Evolutionary conservation across 2,797 vertebrate species (phyloP), one percentile per base, ranked within the genome.

Genomic region (Distichodus sexfasciatus): DNA sequence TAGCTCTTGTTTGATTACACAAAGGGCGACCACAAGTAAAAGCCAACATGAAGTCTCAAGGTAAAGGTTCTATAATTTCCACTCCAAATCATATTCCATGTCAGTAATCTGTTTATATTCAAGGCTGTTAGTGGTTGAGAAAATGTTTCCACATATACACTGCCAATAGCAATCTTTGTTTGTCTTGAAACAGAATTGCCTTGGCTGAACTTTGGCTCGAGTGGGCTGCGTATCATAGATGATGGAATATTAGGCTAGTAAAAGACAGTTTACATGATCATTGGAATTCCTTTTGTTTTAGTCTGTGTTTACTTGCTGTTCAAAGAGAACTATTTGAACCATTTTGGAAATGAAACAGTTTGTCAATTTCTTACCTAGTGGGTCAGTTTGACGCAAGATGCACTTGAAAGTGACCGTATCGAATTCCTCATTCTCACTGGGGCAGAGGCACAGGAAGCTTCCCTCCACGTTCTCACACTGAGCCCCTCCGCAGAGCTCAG

Each of bases 381-480:
- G 6, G 21, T 40, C 23, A 4, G 44, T 36, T 15, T 31, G 58
- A 38, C 48, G 54, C 1, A 36, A 15, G 23, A 15, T 90, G 79
- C 97, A 99, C 84, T 93, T 93, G 65, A 90, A 94, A 0, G 90
- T 91, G 94, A 93, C 96, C 2, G 89, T 85, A 72, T 96, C 92
- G 19, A 94, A 98, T 64, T 97, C 93, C 86, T 96, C 93, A 75
- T 84, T 93, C 19, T 94, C 91, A 8, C 90, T 86, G 6, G 92
- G 87, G 79, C 97, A 99, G 70, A 92, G 66, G 51, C 97, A 99
- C 47, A 93, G 84, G 88, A 96, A 97, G 70, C 94, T 91, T 6
- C 96, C 96, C 5, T 98, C 94, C 0, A 90, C 87, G 1, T 99
- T 98, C 82, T 96, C 91, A 83, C 97, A 99, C 76, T 91, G 88